These are phyloP conservation scores for Neoniphon sammara DNA, from an alignment of 2,797 vertebrate genomes.

Conservation along the genomic window DNA sequence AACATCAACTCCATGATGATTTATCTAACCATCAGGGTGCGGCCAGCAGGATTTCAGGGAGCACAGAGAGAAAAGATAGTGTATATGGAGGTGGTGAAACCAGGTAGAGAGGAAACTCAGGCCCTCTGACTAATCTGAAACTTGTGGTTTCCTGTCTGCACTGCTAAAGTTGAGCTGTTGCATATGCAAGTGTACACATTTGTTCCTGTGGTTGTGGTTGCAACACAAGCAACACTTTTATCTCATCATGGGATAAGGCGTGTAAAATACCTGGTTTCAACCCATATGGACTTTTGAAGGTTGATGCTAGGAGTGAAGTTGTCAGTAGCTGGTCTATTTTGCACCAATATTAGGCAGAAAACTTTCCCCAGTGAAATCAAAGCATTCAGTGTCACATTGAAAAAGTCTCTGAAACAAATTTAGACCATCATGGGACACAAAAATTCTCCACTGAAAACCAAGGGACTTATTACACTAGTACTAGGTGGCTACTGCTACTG, in stretches of 20 bases:
- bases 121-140: slow-evolving; percentile 24
- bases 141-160: slow-evolving; percentile 46
- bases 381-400: no score
- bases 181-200: not conserved
- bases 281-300: not conserved
- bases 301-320: not conserved
- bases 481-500: no score
- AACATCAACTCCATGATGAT: slow-evolving; percentile 1
- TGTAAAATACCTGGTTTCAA: no score
- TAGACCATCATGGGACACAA: no score
- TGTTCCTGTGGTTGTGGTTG: slow-evolving; percentile 31
- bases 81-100: slow-evolving; percentile 40
- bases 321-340: not conserved
- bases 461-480: no score
- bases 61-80: not conserved
- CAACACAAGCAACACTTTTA: slow-evolving; percentile 25
- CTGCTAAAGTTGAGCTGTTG: slow-evolving; percentile 10
- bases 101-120: slow-evolving; percentile 24
- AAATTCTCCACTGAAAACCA: no score
- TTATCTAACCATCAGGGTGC: slow-evolving; percentile 14
- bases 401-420: no score
- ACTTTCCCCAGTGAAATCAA: no score
- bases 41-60: not conserved
- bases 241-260: not conserved
- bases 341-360: not conserved